A percentile compares a stretch with the other conserved stretches of the same genome.
phyloP scores from a whole-genome alignment of 1,140 invertebrate genomes.

The Lepidurus arcticus region DNA sequence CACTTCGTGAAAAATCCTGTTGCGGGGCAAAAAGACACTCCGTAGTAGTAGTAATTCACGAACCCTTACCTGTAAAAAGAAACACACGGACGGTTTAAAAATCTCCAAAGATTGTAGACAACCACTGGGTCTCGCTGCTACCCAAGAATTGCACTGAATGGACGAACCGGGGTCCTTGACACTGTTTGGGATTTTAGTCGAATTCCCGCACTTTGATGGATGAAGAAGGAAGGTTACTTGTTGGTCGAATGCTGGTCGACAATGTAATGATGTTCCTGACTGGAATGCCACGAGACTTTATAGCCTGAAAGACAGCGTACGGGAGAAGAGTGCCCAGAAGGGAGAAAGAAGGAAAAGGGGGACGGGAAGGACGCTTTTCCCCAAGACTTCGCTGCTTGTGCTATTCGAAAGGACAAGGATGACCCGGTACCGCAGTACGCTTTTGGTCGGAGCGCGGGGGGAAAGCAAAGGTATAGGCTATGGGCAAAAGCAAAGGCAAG shows the following conservation, averaged over 20 bases:
- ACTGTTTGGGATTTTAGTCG: neutral
- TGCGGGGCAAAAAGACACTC: neutral
- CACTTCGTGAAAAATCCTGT: conserved; percentile 1
- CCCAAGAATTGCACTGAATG: conserved; percentile 6
- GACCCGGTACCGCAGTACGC: neutral
- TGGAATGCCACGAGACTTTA: conserved; percentile 11
- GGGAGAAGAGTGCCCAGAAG: conserved; percentile 5
- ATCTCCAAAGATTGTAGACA: neutral
- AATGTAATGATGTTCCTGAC: conserved; percentile 14
- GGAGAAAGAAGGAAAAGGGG: conserved; percentile 10
- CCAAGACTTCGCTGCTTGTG: neutral
- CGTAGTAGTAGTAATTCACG: neutral
- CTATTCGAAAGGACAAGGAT: conserved; percentile 7
- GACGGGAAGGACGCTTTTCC: conserved; percentile 11
- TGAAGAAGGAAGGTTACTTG: neutral
- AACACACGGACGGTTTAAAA: conserved; percentile 8
- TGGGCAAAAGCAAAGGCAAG: too few species aligned
- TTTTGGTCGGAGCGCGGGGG: neutral
- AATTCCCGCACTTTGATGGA: neutral
- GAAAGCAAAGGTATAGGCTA: neutral
- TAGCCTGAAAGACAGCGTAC: neutral
- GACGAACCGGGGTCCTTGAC: neutral
- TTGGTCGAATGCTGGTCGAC: conserved; percentile 1
- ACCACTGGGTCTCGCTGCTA: neutral
- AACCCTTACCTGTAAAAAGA: conserved; percentile 14